phyloP scores from a whole-genome alignment of 37 sponge, comb jelly and placozoan genomes.

The Petrosia ficiformis region DNA sequence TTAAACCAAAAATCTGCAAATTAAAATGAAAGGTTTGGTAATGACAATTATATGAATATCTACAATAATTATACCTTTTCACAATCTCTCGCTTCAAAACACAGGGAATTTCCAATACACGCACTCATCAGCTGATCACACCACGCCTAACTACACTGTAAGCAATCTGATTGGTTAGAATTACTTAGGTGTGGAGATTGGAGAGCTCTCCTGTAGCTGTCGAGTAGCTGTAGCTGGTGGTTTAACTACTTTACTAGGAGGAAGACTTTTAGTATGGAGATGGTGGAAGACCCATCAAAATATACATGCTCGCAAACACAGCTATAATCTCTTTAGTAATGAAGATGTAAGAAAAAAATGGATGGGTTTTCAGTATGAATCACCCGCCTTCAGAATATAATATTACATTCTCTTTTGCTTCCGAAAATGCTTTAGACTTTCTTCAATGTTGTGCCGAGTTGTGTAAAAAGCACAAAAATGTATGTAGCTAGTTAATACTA shows the following conservation, averaged over 20 bases:
- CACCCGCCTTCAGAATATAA: constrained; percentile 44
- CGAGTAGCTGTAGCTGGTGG: neutral
- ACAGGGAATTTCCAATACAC: too few relatives aligned
- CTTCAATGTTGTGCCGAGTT: constrained; percentile 65
- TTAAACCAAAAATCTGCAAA: too few relatives aligned
- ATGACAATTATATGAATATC: too few relatives aligned
- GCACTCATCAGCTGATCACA: too few relatives aligned
- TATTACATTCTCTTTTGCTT: constrained; percentile 29
- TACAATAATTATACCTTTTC: too few relatives aligned
- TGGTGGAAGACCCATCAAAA: neutral
- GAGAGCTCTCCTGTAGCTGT: too few relatives aligned
- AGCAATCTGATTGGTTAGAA: too few relatives aligned
- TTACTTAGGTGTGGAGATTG: too few relatives aligned
- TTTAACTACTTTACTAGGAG: neutral
- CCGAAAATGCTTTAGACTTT: constrained; percentile 64
- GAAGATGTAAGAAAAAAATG: constrained; percentile 39
- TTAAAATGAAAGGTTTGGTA: too few relatives aligned
- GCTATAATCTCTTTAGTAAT: neutral
- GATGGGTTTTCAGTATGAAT: constrained; percentile 72
- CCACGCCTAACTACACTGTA: too few relatives aligned
- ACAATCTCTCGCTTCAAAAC: too few relatives aligned
- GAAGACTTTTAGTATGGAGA: neutral
- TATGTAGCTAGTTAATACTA: neutral
- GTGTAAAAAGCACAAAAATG: neutral
- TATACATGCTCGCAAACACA: neutral